Base-by-base conservation (phyloP, 2,113 vertebrate genomes). In the Butastur rufipennis region DNA sequence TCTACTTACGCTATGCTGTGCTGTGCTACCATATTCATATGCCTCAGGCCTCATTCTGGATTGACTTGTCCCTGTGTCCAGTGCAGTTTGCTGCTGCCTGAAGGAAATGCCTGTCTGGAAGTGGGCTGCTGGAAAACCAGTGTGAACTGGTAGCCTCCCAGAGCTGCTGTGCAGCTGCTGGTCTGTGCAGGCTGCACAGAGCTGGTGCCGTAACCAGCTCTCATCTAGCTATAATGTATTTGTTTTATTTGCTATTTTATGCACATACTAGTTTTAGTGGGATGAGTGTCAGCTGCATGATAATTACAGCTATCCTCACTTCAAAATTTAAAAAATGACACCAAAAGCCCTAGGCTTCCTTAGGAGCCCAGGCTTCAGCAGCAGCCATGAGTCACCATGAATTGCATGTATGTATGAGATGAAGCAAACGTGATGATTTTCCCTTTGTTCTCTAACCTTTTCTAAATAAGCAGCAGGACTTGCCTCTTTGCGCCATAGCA, bases 301-400 rank as follows among this genome's bases (percentile, higher is more conserved):
- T 88, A 77, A 95, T 81, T 95, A 29, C 61, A 90, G 75, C 75
- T 88, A 19, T 95, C 88, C 73, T 88, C 61, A 68, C 87, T 86
- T 90, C 7, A 11, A 13, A 88, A 93, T 92, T 75, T 72, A 86
- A 78, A 63, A 88, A 45, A 10, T 12, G 13, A 80, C 85, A 58
- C 43, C 17, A 59, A 14, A 81, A 68, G 59, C 47, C 45, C 13
- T 12, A 59, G 90, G 94, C 84, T 91, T 86, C 47, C 56, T 73
- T 27, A 0, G 11, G 77, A 93, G 66, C 47, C 17, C 36, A 13
- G 48, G 81, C 63, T 91, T 59, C 15, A 12, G 87, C 80, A 92
- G 95, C 88, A 95, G 75, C 38, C 16, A 0, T 95, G 94, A 95
- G 79, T 96, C 96, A 96, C 52, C 23, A 7, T 7, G 67, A 47